Evolutionary conservation across 1,140 invertebrate species (phyloP).

Genomic region (Drosophila busckii): DNA sequence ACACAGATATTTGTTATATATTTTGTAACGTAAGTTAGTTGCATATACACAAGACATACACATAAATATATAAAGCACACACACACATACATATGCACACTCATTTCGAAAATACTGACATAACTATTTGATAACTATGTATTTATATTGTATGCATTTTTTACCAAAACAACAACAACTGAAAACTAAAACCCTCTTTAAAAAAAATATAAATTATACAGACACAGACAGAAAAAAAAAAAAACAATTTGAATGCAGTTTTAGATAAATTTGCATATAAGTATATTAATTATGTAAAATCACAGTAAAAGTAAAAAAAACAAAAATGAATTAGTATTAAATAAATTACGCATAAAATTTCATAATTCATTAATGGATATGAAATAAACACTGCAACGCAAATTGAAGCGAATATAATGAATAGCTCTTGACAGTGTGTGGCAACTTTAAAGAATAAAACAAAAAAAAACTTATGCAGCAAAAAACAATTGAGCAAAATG

Average conservation of each 20-base stretch:
- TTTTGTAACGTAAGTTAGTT: slow-evolving; percentile 73
- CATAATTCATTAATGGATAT: too few species aligned
- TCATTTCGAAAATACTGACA: slow-evolving; percentile 20
- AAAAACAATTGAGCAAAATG: slow-evolving; percentile 33
- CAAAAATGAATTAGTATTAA: slow-evolving; percentile 6
- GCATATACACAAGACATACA: slow-evolving; percentile 38
- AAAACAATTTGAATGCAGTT: slow-evolving; percentile 54
- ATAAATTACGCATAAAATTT: slow-evolving; percentile 71
- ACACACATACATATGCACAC: slow-evolving; percentile 19
- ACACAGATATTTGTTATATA: slow-evolving; percentile 73
- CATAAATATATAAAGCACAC: slow-evolving; percentile 29
- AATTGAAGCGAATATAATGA: slow-evolving; percentile 35
- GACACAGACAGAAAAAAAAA: slow-evolving; percentile 5
- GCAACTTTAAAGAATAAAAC: slow-evolving; percentile 13
- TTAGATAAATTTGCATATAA: slow-evolving; percentile 69
- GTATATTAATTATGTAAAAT: slow-evolving; percentile 76
- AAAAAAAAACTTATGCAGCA: slow-evolving; percentile 22
- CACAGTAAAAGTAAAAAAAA: slow-evolving; percentile 64
- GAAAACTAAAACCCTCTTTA: slow-evolving; percentile 29
- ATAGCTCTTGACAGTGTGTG: slow-evolving; percentile 19
- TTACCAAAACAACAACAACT: slow-evolving; percentile 52
- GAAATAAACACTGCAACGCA: slow-evolving; percentile 35
- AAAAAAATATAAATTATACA: too few species aligned
- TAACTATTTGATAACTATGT: slow-evolving; percentile 77
- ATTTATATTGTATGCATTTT: slow-evolving; percentile 78